Percentiles rank a stretch among this genome's conserved stretches.
Evolutionary conservation across 2,888 invertebrate species (phyloP).

Genomic region (Syritta pipiens): DNA sequence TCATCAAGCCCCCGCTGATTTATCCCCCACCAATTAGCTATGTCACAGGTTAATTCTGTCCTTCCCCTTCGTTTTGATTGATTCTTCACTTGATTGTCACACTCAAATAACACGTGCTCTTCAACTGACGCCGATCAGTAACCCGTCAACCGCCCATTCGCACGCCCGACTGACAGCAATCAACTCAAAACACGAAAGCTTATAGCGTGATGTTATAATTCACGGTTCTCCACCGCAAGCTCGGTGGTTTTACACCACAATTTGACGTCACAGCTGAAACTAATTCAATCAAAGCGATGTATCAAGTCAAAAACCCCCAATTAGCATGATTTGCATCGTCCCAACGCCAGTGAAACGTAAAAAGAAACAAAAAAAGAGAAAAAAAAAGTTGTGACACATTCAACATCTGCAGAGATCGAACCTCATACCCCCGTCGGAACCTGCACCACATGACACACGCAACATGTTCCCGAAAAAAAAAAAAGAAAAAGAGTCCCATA

Average conservation of each 20-base stretch:
- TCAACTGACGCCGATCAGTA: no score
- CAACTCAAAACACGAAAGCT: neutral
- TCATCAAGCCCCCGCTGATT: no score
- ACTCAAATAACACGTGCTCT: no score
- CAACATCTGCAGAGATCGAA: no score
- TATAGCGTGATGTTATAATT: constrained; percentile 5
- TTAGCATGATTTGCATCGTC: constrained; percentile 42
- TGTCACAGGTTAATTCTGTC: no score
- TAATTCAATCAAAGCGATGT: constrained; percentile 48
- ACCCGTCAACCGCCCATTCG: no score
- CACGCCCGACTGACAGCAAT: neutral
- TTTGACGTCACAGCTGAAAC: constrained; percentile 44
- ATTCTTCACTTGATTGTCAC: no score
- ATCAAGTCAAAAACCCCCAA: constrained; percentile 32
- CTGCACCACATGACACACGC: constrained; percentile 58
- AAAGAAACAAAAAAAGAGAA: neutral
- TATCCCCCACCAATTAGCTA: no score
- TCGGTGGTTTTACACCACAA: constrained; percentile 20
- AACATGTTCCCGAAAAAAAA: constrained; percentile 46
- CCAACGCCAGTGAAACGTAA: neutral
- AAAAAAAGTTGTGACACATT: constrained; percentile 4
- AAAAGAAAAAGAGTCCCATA: no score
- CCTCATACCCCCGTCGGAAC: no score
- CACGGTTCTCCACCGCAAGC: neutral
- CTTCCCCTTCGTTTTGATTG: no score